These are phyloP conservation scores for Corvus cornix DNA, from an alignment of 2,113 vertebrate genomes.

Conservation along the genomic window DNA sequence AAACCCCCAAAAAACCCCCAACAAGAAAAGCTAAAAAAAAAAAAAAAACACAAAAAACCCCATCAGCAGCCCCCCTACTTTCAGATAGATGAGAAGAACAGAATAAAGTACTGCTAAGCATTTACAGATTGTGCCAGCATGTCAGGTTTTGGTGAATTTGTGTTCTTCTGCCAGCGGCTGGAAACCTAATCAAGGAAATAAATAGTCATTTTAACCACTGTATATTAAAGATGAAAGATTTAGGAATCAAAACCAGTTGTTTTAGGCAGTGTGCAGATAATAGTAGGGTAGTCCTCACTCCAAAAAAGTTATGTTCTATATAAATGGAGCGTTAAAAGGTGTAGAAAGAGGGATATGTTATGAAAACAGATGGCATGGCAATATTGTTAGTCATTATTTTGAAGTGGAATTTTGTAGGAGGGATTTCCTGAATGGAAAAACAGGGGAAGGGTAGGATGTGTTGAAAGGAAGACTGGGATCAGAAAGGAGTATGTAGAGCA, in stretches of 20 bases:
- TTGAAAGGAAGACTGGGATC: conserved; percentile 13
- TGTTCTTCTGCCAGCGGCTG: conserved; percentile 16
- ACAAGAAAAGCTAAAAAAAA: not conserved
- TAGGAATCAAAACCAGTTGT: conserved; percentile 22
- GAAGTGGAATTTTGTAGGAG: conserved; percentile 53
- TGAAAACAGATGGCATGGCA: conserved; percentile 45
- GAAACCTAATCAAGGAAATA: conserved; percentile 43
- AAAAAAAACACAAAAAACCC: not conserved
- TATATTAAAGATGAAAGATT: conserved; percentile 11
- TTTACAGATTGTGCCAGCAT: conserved; percentile 8
- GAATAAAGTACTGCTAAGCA: not conserved
- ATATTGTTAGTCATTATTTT: conserved; percentile 42
- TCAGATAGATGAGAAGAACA: not conserved
- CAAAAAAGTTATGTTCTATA: not conserved
- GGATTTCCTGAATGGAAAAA: conserved; percentile 39
- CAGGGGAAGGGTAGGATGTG: not conserved
- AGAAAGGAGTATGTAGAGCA: conserved; percentile 1
- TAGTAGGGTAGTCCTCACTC: not conserved
- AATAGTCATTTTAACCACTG: conserved; percentile 5
- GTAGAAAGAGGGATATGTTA: conserved; percentile 31
- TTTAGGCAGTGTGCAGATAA: not conserved
- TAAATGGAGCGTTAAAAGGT: not conserved
- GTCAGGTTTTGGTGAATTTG: not conserved
- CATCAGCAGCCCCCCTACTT: not conserved
- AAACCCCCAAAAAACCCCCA: not conserved